Base-by-base conservation (phyloP, 2,113 vertebrate species). In the Brevimyrus niger region DNA sequence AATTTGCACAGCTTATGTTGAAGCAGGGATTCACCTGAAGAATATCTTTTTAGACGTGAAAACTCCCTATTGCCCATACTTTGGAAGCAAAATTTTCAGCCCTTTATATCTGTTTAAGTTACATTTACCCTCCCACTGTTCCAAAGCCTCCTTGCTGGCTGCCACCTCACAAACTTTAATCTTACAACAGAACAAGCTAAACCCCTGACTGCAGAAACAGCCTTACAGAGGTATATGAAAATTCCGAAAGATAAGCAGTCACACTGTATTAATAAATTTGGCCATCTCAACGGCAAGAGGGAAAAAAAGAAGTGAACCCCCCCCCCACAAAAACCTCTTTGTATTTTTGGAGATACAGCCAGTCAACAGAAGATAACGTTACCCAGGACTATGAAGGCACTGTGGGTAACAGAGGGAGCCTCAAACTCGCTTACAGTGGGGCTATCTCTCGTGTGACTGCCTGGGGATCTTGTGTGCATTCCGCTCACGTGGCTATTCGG, bases 91-190 rank as follows among this genome's bases (percentile, higher is more conserved):
- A 80, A 42, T 80, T 80, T 8, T 19, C 73, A 80, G 31, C 35
- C 73, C n/a, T 38, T 80, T 38, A 80, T 42, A 80, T 80, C 73
- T 17, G 31, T 38, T 11, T 69, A 69, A 31, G 73, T 80, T 42
- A 80, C 31, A 31, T 76, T 76, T 2, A 76, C 69, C 69, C 69
- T 38, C 13, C 31, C 15, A 4, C 15, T 38, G 69, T 1, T 19
- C 31, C 69, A 76, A 76, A 76, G 31, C 35, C 35, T 42, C 5
- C 73, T 80, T 42, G 31, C 31, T 80, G 17, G 35, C 35, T 80
- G 73, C 73, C 35, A 80, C 73, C 73, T 80, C 73, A 80, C 35
- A 80, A 80, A 80, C 73, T 80, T 80, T 80, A 80, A 80, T 42
- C 73, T 80, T 80, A 80, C 73, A 42, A 80, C 35, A 80, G 73